These are phyloP conservation scores for Mesochorus sp. DNA, from an alignment of 2,888 invertebrate species.

Conservation along the genomic window DNA sequence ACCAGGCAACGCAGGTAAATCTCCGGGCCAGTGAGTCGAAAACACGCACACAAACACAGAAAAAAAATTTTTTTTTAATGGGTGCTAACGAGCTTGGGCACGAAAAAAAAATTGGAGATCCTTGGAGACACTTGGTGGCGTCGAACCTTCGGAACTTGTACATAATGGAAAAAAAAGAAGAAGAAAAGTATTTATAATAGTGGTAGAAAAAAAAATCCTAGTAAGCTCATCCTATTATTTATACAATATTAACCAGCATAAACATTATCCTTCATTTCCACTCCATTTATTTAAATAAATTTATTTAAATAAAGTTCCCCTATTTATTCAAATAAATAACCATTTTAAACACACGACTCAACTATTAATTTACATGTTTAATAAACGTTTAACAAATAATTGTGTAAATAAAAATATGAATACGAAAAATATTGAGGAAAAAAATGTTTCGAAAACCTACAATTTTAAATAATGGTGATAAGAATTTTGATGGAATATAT, in stretches of 20 bases:
- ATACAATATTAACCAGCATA: slow-evolving; percentile 31
- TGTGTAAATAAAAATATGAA: no score
- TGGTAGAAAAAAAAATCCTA: slow-evolving; percentile 34
- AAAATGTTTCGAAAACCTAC: slow-evolving; percentile 5
- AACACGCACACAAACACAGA: slow-evolving; percentile 17
- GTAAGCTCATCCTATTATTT: slow-evolving; percentile 46
- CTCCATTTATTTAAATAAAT: slow-evolving; percentile 41
- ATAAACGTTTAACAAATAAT: slow-evolving; percentile 20
- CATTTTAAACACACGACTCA: slow-evolving; percentile 51
- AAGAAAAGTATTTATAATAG: slow-evolving; percentile 5
- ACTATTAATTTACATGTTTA: slow-evolving; percentile 55
- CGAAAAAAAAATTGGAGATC: slow-evolving; percentile 19
- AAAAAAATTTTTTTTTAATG: no score
- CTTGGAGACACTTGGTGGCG: not conserved
- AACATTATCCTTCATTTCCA: slow-evolving; percentile 45
- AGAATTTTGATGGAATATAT: no score
- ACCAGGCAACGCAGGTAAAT: slow-evolving; percentile 88
- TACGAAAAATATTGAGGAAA: no score
- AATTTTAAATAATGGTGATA: no score
- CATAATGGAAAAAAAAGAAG: slow-evolving; percentile 32
- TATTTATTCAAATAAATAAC: slow-evolving; percentile 11
- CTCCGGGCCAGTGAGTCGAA: slow-evolving; percentile 76
- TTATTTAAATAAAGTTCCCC: not conserved
- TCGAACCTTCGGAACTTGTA: slow-evolving; percentile 57
- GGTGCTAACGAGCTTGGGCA: slow-evolving; percentile 42